A percentile compares a stretch with the other conserved stretches of the same genome.
These are phyloP conservation scores for Zaprionus davidi DNA, from an alignment of 1,140 invertebrate genomes.

Conservation along the genomic window DNA sequence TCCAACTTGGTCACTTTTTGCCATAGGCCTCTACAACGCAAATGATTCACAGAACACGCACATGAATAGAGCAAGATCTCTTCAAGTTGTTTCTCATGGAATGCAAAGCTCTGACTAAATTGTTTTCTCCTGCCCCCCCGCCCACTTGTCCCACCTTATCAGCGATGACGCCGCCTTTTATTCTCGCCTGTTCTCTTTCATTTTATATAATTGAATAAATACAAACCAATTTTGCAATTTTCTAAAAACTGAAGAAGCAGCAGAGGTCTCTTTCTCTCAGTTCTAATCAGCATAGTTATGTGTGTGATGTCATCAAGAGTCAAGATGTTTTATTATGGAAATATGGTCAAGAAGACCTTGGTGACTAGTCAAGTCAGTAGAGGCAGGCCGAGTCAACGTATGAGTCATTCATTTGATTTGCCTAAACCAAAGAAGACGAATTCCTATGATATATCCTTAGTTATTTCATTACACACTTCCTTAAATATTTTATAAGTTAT, in stretches of 20 bases:
- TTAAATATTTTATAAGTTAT: too few species aligned
- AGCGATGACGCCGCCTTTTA: neutral
- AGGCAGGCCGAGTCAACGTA: slow-evolving; percentile 26
- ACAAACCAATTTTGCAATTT: slow-evolving; percentile 10
- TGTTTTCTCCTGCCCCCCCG: neutral
- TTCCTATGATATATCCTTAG: neutral
- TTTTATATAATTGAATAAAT: slow-evolving; percentile 16
- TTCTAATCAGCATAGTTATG: slow-evolving; percentile 33
- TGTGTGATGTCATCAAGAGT: slow-evolving; percentile 54
- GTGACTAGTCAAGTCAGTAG: neutral
- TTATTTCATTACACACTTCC: too few species aligned
- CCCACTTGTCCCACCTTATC: neutral
- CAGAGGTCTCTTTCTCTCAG: neutral
- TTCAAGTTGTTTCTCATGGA: neutral
- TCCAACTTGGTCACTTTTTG: neutral
- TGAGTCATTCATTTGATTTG: neutral
- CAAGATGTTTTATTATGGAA: slow-evolving; percentile 37
- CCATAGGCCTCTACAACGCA: neutral
- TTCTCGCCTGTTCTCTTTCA: neutral
- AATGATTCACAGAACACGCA: neutral
- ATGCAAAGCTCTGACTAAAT: neutral
- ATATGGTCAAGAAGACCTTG: slow-evolving; percentile 30
- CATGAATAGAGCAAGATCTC: neutral
- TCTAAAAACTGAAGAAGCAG: neutral
- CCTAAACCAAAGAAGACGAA: neutral